Percentiles rank a stretch among this genome's conserved stretches.
Evolutionary conservation across 2,113 vertebrate genomes (phyloP).

Genomic region (Crocuta crocuta): DNA sequence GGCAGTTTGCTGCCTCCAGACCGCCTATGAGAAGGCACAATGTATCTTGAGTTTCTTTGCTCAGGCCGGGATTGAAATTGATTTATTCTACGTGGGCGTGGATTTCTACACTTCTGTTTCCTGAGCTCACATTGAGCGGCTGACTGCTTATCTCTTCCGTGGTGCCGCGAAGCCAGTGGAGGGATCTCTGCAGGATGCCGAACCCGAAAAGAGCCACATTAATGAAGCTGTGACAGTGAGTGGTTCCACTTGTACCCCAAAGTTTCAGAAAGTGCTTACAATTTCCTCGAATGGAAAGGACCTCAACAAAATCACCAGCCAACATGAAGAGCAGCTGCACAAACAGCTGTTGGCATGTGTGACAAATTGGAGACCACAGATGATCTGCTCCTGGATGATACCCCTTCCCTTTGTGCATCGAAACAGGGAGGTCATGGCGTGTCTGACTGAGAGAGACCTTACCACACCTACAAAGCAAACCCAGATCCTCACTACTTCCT

Average conservation of each 20-base stretch:
- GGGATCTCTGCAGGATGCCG: conserved; percentile 85
- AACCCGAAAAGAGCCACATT: conserved; percentile 86
- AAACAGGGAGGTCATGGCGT: conserved; percentile 82
- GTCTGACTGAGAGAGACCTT: conserved; percentile 84
- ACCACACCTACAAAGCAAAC: conserved; percentile 84
- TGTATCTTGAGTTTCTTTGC: conserved; percentile 86
- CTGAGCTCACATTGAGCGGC: conserved; percentile 92
- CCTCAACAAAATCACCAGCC: conserved; percentile 86
- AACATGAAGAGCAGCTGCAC: conserved; percentile 82
- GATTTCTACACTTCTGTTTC: conserved; percentile 93
- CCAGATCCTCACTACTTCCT: conserved; percentile 70
- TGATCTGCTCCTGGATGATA: conserved; percentile 83
- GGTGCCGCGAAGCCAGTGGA: conserved; percentile 84
- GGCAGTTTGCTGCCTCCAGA: conserved; percentile 79
- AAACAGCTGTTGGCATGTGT: conserved; percentile 82
- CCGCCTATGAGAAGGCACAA: conserved; percentile 81
- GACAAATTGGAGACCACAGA: conserved; percentile 63
- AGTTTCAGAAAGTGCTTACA: conserved; percentile 86
- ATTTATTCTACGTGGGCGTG: conserved; percentile 90
- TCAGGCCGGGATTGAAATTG: conserved; percentile 84
- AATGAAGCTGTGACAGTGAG: conserved; percentile 83
- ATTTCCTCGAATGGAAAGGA: conserved; percentile 85
- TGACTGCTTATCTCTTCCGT: conserved; percentile 86
- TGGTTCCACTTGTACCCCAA: conserved; percentile 82
- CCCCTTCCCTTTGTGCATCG: conserved; percentile 81